Evolutionary conservation across 2,888 invertebrate species (phyloP), one percentile per base, ranked within the genome.

Genomic region (Halocaridina rubra): DNA sequence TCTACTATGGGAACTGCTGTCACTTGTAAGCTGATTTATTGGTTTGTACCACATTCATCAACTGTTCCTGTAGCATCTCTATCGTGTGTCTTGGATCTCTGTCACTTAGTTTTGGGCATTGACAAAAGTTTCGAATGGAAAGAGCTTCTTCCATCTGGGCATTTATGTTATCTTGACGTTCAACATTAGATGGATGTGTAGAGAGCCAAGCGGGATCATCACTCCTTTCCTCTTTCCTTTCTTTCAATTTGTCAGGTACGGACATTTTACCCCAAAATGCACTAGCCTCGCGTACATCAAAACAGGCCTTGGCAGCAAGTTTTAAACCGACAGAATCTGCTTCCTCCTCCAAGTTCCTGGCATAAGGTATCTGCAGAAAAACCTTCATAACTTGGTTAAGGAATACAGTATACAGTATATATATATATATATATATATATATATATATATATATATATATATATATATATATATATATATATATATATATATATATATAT

Each of bases 291-390:
- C 93, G 90, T 0, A 93, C 91, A 90, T 94, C 93, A 89, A 90
- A 92, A 84, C 92, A 92, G 10, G 92, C 91, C 91, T 92, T 93
- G 4, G 93, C 93, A 59, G 93, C 92, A 72, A 94, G 90, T 78
- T 90, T 89, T 4, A 94, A 89, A 33, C 93, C 94, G 33, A 93
- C 92, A 87, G 91, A 90, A 89, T 94, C 94, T 57, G 94, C 94
- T 90, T 94, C 94, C 22, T 86, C 90, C 90, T 94, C 94, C 80
- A 93, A 88, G 57, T 90, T 90, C 88, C 94, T 91, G 80, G 91
- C 92, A 89, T 93, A 93, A 0, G 94, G 93, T 78, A 93, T 90
- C 22, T 91, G 90, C 29, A 93, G 88, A 57, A 92, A 86, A 7
- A 93, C 90, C 57, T 91, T 88, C 16, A 92, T 89, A 24, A 92